Base-by-base conservation (phyloP, 2,888 invertebrate species). In the Drosophila dives region DNA sequence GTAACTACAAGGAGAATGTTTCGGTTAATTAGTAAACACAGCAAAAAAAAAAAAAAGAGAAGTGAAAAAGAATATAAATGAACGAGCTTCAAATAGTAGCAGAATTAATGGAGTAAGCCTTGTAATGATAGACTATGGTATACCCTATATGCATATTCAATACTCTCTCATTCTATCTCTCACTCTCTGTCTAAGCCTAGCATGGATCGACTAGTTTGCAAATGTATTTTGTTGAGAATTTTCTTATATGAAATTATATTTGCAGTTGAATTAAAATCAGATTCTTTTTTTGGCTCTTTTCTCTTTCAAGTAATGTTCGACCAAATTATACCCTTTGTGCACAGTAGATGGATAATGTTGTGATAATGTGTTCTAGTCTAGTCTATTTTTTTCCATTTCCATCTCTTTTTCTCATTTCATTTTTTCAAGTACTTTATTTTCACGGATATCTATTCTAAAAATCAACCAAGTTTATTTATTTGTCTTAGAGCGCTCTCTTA, bases 11-110 rank as follows among this genome's bases (percentile, higher is more conserved):
- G 89, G 48, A 88, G 86, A 81, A 80, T 86, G 86, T 86, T 86
- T 90, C 90, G 90, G 86, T 86, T 86, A 88, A 86, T 86, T 86
- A 86, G 86, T 81, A 81, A 89, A 77, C 80, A 81, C 58, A 77
- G 69, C 49, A 68, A 64, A 67, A 64, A 64, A 26, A 54, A n/a
- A 26, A 54, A 40, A 23, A 23, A 23, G 23, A n/a, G 23, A 26
- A 58, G 26, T 42, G 11, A 58, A 50, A 26, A 42, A 40, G 40
- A 56, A 73, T 63, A 53, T 66, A 73, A 71, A 75, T 58, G 70
- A 72, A 70, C 65, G 60, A 80, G 83, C 83, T 73, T 54, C 76
- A 69, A 81, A 82, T 85, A 65, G 68, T 65, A 15, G 23, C 23
- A 23, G 15, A 45, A 23, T 4, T 49, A 75, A 73, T 64, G 72